Percentiles rank a stretch among this genome's conserved stretches.
phyloP scores from a whole-genome alignment of 2,797 vertebrate species.

The Champsocephalus esox region DNA sequence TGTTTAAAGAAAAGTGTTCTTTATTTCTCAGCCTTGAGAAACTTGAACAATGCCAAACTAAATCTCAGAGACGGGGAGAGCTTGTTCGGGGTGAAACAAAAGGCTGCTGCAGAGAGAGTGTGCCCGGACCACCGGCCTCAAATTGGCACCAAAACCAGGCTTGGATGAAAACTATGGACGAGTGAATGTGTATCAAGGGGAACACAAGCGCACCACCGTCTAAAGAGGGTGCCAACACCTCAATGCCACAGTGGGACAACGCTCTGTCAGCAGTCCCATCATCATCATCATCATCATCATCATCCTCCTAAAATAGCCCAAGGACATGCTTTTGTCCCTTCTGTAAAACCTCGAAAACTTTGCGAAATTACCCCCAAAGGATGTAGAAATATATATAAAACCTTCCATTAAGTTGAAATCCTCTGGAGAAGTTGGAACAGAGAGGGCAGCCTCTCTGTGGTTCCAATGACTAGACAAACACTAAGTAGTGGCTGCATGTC shows the following conservation, averaged over 20 bases:
- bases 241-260: slow-evolving; percentile 65
- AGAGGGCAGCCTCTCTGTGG: background rate
- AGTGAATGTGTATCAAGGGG: slow-evolving; percentile 49
- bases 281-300: slow-evolving; percentile 28
- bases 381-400: background rate
- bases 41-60: slow-evolving; percentile 26
- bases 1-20: slow-evolving; percentile 5
- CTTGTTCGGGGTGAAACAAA: slow-evolving; percentile 57
- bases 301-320: slow-evolving; percentile 56
- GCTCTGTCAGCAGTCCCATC: slow-evolving; percentile 67
- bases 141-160: slow-evolving; percentile 60
- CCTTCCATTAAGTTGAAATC: background rate
- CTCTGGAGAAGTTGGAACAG: background rate
- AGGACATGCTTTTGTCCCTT: slow-evolving; percentile 38
- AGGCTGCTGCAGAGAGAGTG: slow-evolving; percentile 47
- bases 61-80: slow-evolving; percentile 14
- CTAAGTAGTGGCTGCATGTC: slow-evolving; percentile 21
- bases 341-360: slow-evolving; percentile 11
- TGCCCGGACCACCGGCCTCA: slow-evolving; percentile 58
- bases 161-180: slow-evolving; percentile 43
- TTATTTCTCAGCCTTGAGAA: slow-evolving; percentile 42
- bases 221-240: slow-evolving; percentile 62
- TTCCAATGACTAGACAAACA: background rate
- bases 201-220: slow-evolving; percentile 42
- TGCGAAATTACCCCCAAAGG: slow-evolving; percentile 9